phyloP scores from a whole-genome alignment of 2,113 vertebrate species.

The Porphyrio hochstetteri region DNA sequence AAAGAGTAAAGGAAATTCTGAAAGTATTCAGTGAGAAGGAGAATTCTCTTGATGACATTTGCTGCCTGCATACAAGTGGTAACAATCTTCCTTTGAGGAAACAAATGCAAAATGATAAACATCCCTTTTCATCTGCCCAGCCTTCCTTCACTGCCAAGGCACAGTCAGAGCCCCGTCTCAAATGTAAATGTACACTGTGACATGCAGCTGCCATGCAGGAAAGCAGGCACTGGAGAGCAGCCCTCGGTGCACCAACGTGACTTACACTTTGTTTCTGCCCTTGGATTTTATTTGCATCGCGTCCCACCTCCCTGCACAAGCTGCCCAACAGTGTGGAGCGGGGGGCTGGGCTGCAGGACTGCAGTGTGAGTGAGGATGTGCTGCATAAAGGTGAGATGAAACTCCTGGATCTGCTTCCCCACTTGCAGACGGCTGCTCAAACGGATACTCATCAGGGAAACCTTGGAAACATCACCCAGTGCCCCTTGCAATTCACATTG shows the following conservation, averaged over 20 bases:
- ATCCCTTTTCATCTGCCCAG: not conserved
- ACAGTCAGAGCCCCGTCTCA: not conserved
- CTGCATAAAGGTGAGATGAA: not conserved
- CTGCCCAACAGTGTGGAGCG: not conserved
- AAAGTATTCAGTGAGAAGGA: not conserved
- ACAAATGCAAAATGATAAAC: not conserved
- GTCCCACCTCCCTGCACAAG: not conserved
- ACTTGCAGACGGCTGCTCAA: too few relatives aligned
- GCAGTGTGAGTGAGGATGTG: not conserved
- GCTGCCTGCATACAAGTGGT: not conserved
- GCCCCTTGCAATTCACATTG: not conserved
- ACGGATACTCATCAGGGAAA: not conserved
- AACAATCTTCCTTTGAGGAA: not conserved
- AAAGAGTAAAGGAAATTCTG: not conserved
- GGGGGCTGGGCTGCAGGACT: not conserved
- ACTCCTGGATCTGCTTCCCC: not conserved
- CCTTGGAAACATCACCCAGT: not conserved
- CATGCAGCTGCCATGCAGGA: not conserved
- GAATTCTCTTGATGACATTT: not conserved
- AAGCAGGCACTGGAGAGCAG: not conserved
- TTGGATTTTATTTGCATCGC: not conserved
- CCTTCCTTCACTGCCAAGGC: not conserved
- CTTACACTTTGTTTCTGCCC: not conserved
- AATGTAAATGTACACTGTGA: fast-evolving
- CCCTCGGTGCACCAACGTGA: not conserved